phyloP scores from a whole-genome alignment of 2,113 vertebrate genomes.

The Trichechus manatus region DNA sequence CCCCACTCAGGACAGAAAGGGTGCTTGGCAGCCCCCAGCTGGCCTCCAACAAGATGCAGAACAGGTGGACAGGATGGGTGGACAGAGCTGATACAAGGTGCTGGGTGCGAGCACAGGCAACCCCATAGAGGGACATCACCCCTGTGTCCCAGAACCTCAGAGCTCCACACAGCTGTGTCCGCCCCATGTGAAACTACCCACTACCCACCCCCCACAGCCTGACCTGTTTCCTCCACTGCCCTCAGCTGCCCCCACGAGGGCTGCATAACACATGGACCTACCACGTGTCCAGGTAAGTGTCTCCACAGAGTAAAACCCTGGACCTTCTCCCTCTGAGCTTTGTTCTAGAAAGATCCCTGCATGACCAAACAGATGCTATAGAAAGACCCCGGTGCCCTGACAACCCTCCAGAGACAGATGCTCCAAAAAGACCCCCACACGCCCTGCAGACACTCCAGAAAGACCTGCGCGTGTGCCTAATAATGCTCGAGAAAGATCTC shows the following conservation, averaged over 20 bases:
- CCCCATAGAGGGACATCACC: background rate
- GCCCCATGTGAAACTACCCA: background rate
- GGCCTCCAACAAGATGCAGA: background rate
- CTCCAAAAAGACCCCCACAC: background rate
- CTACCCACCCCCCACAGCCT: too few species aligned
- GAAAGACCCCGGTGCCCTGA: too few species aligned
- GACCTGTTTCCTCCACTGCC: too few species aligned
- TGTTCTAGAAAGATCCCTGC: background rate
- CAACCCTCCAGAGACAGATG: too few species aligned
- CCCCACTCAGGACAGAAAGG: background rate
- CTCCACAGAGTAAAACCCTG: background rate
- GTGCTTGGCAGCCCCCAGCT: rapidly evolving
- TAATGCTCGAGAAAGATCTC: background rate
- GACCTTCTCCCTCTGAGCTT: background rate
- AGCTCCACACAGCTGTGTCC: background rate
- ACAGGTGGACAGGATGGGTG: background rate
- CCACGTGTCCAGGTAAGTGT: rapidly evolving
- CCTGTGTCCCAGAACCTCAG: background rate
- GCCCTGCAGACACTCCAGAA: background rate
- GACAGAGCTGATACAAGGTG: background rate
- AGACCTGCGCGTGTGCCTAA: background rate
- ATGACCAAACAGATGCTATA: too few species aligned
- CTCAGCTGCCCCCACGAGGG: background rate
- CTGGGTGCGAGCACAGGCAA: background rate
- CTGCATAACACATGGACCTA: background rate